Evolutionary conservation across 2,888 invertebrate species (phyloP), one percentile per base, ranked within the genome.

Genomic region (Blera fallax): DNA sequence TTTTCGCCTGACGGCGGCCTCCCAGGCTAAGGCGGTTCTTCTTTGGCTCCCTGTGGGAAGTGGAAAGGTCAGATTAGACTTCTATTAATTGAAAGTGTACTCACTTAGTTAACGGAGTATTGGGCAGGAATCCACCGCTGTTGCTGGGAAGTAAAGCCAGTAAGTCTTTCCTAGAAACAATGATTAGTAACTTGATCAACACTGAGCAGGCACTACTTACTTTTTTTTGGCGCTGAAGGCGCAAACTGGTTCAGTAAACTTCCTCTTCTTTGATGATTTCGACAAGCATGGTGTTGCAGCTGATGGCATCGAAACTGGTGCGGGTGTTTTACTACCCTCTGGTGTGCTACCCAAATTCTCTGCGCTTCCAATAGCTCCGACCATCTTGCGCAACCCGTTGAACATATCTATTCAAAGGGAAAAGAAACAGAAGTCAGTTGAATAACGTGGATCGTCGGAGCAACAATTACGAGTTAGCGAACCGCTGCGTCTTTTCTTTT

Each of bases 401-500:
- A 96, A 93, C 93, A 96, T 95, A 89, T 96, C 96, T 96, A 88
- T 45, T 89, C 89, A 82, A 82, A 87, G 72, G 87, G 27, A 60
- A 74, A 83, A 60, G n/a, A 43, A 84, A 88, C 37, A 79, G 45
- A 73, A 82, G 84, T 80, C 56, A 73, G 69, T 87, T 87, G 67
- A 80, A 85, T 87, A 77, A 88, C 78, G 50, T 50, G 67, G 87
- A 72, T 76, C 85, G 64, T 60, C 24, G 58, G 54, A 70, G 81
- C 78, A 81, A 81, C 29, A 87, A 74, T 94, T 94, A 96, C 97
- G 94, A 92, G 97, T 97, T 88, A 97, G 93, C 88, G 97, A 97
- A 88, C 97, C 97, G 94, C 97, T 97, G 89, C 96, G 94, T 90
- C 97, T 94, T 92, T 97, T 96, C 91, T 96, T 97, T 90, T 95